Evolutionary conservation across 1,140 invertebrate species (phyloP), one percentile per base, ranked within the genome.

Genomic region (Harpegnathos saltator): DNA sequence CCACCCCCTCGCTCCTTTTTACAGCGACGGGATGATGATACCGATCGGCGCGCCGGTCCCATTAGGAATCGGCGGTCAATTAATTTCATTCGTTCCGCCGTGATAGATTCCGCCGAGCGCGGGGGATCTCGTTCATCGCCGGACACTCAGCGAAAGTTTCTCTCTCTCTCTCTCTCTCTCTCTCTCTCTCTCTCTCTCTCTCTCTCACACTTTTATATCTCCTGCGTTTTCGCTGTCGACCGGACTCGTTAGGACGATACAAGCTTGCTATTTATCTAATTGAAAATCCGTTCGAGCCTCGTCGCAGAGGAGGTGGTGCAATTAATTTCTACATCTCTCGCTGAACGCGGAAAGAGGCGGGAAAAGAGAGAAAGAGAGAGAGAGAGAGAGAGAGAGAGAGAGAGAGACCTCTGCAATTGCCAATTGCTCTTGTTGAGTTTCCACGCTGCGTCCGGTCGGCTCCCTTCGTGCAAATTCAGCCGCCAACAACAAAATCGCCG

Each of bases 31-130:
- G 52, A 71, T 71, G 75, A 80, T 69, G 22, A 26, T 9, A 19
- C 22, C 7, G n/a, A 19, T 26, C n/a, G n/a, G n/a, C 17, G 48
- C 11, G 17, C 14, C 54, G 58, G 17, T 80, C 65, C n/a, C 22
- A 78, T 78, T 80, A 71, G 38, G 19, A 80, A 69, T 71, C 52
- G 38, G 65, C 29, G 75, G 14, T 58, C 65, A 38, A 71, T 80
- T 69, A 80, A 80, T 71, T 58, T 69, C 44, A 80, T 80, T 58
- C 17, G 75, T 69, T 15, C 22, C 38, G 52, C n/a, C 14, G 52
- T 71, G 58, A 58, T 71, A 71, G 75, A 80, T 66, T 81, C n/a
- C 24, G 19, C 65, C 15, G 29, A 71, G 65, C 52, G 33, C 38
- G n/a, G 1, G 29, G 26, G n/a, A 84, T 61, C 75, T 80, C 33